These are phyloP conservation scores for Dasypolia templi DNA, from an alignment of 2,888 invertebrate genomes.

Conservation along the genomic window DNA sequence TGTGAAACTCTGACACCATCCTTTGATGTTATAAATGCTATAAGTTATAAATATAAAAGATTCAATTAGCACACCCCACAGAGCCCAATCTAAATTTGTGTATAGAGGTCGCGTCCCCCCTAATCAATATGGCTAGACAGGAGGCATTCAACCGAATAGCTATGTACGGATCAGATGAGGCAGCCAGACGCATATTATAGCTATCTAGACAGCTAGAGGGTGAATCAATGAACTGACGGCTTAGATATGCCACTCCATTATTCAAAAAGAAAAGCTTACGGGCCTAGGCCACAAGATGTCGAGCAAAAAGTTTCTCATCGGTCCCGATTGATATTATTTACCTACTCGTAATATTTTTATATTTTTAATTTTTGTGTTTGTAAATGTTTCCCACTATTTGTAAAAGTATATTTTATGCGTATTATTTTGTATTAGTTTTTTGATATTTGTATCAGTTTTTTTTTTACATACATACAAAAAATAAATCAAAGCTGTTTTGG, in stretches of 20 bases:
- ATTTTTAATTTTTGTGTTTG: no score
- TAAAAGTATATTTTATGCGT: no score
- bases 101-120: background rate
- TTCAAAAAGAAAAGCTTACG: no score
- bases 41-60: background rate
- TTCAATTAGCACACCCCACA: background rate
- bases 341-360: no score
- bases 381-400: no score
- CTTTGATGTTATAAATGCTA: background rate
- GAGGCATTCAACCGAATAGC: background rate
- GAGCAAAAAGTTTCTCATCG: background rate
- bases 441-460: no score
- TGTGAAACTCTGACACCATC: background rate
- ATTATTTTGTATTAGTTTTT: no score
- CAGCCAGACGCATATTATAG: background rate
- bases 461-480: no score
- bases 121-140: constrained; percentile 36
- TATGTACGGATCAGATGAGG: background rate
- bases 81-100: background rate
- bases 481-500: no score
- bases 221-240: no score
- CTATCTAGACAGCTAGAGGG: background rate
- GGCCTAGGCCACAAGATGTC: background rate
- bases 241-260: no score
- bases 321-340: no score